Conservation (phyloP, 64 coral and sea anemone species). For the Actinia tenebrosa region DNA sequence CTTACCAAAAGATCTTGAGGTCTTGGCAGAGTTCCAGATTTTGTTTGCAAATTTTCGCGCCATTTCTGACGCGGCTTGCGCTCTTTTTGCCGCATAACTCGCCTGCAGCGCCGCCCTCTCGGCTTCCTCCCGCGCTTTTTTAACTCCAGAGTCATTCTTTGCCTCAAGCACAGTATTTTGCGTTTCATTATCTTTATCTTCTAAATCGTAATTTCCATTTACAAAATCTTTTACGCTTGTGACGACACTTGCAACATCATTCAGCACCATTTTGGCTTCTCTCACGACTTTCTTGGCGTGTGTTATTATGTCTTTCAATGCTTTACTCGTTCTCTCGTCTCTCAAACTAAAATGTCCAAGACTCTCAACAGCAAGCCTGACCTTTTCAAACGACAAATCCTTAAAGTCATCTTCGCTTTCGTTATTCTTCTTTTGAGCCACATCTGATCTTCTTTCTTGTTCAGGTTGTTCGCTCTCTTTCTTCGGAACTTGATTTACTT, state of each 20-base stretch:
- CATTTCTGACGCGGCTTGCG: constrained; percentile 23
- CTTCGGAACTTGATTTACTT: neutral
- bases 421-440: neutral
- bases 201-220: constrained; percentile 15
- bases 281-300: constrained; percentile 55
- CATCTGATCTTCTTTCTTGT: neutral
- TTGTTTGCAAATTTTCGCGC: neutral
- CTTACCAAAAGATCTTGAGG: neutral
- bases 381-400: constrained; percentile 1
- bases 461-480: neutral
- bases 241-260: constrained; percentile 52
- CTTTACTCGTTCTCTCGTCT: constrained; percentile 29
- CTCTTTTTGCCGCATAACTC: constrained; percentile 1
- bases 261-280: constrained; percentile 63
- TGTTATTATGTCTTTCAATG: constrained; percentile 49
- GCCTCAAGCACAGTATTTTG: neutral
- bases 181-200: neutral
- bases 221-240: constrained; percentile 51
- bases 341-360: constrained; percentile 44
- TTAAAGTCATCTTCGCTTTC: neutral
- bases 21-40: neutral
- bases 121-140: constrained; percentile 24
- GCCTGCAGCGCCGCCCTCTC: constrained; percentile 27
- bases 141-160: neutral
- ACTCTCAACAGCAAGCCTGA: neutral